Conservation (phyloP, 2,888 invertebrate genomes). For the Caenorhabditis macrosperma region DNA sequence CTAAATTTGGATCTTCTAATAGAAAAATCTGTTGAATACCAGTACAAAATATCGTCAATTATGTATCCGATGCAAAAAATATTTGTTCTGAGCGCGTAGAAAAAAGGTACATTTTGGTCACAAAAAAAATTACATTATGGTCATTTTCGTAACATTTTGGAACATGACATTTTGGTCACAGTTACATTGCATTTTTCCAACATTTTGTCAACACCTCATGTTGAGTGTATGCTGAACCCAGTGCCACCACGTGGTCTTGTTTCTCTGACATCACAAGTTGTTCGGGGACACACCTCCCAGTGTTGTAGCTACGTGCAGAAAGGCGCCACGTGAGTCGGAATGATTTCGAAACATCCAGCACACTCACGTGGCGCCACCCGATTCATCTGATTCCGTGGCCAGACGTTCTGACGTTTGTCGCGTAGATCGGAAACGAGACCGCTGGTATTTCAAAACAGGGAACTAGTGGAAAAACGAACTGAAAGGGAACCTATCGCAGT, state of each 20-base stretch:
- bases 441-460: neutral
- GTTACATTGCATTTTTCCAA: too few species aligned
- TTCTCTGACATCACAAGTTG: slow-evolving; percentile 43
- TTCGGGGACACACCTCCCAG: slow-evolving; percentile 32
- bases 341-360: slow-evolving; percentile 53
- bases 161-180: too few species aligned
- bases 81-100: too few species aligned
- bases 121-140: too few species aligned
- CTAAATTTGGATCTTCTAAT: too few species aligned
- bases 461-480: neutral
- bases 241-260: slow-evolving; percentile 39
- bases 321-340: slow-evolving; percentile 38
- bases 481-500: neutral
- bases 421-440: slow-evolving; percentile 28
- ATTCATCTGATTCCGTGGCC: slow-evolving; percentile 34
- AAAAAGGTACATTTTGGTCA: too few species aligned
- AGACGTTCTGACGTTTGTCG: slow-evolving; percentile 33
- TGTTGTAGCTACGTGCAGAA: slow-evolving; percentile 39
- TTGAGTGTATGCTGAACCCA: slow-evolving; percentile 56
- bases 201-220: too few species aligned
- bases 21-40: too few species aligned
- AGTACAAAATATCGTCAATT: too few species aligned
- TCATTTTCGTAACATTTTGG: too few species aligned
- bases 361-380: slow-evolving; percentile 31
- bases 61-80: too few species aligned